Percentiles rank a stretch among this genome's conserved stretches.
Conservation (phyloP, 2,113 vertebrate genomes). For the Syngnathus scovelli region DNA sequence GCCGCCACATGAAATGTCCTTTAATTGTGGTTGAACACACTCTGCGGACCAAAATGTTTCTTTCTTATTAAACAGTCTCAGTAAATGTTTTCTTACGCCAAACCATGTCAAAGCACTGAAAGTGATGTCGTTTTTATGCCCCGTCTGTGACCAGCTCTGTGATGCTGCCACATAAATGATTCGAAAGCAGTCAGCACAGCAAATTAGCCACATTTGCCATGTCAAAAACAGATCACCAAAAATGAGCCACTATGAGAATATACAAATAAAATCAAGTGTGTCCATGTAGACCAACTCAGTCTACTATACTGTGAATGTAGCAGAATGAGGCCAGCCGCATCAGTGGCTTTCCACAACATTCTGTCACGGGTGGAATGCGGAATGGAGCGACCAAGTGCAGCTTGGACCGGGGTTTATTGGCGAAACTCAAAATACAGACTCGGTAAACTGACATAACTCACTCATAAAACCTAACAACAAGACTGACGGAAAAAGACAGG, state of each 20-base stretch:
- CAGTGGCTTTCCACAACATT: constrained; percentile 38
- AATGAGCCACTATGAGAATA: too few relatives aligned
- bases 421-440: too few relatives aligned
- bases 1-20: not conserved
- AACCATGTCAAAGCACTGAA: not conserved
- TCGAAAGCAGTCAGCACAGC: too few relatives aligned
- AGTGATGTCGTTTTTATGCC: not conserved
- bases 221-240: not conserved
- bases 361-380: too few relatives aligned
- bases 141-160: not conserved
- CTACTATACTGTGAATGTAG: not conserved
- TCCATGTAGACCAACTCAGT: not conserved
- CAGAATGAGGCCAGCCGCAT: constrained; percentile 7
- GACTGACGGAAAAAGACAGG: too few relatives aligned
- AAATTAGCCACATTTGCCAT: not conserved
- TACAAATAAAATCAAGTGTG: not conserved
- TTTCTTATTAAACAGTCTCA: not conserved
- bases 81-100: not conserved
- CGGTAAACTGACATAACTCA: too few relatives aligned
- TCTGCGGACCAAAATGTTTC: not conserved
- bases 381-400: too few relatives aligned
- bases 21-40: constrained; percentile 1
- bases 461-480: too few relatives aligned
- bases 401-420: too few relatives aligned
- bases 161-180: not conserved